Evolutionary conservation across 2,113 vertebrate species (phyloP).

Genomic region (Ardeotis arabs): DNA sequence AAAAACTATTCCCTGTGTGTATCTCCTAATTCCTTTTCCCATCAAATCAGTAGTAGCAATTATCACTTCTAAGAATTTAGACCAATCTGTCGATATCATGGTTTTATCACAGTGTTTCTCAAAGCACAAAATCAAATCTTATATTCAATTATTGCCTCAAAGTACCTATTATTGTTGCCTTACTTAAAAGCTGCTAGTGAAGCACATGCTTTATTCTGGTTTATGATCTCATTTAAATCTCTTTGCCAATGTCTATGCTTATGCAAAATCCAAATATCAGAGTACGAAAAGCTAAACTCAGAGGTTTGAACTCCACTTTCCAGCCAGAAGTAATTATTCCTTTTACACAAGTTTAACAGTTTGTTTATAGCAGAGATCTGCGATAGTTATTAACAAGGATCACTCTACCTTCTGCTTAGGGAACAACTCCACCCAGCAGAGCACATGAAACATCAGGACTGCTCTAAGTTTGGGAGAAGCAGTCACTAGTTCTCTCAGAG

Average conservation of each 20-base stretch:
- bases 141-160: background rate
- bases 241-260: background rate
- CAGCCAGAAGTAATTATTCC: background rate
- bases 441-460: fast-evolving
- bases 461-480: background rate
- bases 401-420: background rate
- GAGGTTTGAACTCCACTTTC: background rate
- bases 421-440: background rate
- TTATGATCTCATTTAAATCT: background rate
- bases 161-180: background rate
- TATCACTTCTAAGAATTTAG: background rate
- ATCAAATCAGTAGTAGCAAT: background rate
- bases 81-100: background rate
- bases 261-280: background rate
- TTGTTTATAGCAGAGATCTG: background rate
- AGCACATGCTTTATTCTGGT: background rate
- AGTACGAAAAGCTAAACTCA: background rate
- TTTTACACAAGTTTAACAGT: background rate
- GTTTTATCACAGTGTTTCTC: background rate
- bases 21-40: background rate
- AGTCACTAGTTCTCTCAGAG: background rate
- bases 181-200: background rate
- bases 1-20: background rate
- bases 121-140: background rate
- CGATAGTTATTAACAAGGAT: background rate